Conservation (phyloP, 1,140 invertebrate genomes). For the Lasioglossum albipes region DNA sequence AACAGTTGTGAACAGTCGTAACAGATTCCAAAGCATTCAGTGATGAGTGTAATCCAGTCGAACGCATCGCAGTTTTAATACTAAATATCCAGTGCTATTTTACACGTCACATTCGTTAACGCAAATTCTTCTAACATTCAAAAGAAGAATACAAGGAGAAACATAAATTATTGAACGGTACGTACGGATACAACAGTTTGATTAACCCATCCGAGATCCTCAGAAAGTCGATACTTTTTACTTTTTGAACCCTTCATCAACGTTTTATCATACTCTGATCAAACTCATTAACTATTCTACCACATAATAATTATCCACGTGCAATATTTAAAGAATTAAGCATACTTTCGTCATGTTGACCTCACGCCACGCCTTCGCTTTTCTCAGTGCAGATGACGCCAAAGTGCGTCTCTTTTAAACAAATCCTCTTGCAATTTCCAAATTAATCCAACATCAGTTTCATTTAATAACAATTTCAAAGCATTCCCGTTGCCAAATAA, state of each 20-base stretch:
- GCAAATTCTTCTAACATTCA: neutral
- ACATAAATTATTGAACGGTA: conserved; percentile 15
- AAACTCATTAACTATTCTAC: neutral
- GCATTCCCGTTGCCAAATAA: neutral
- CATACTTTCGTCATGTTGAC: conserved; percentile 2
- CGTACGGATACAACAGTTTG: neutral
- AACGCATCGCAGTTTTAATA: neutral
- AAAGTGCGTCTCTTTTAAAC: neutral
- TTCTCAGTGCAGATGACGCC: neutral
- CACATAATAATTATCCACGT: neutral
- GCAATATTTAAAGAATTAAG: neutral
- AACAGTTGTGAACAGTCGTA: too few species aligned
- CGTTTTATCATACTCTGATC: too few species aligned
- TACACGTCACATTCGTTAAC: neutral
- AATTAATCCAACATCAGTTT: too few species aligned
- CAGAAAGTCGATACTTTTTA: neutral
- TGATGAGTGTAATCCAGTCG: conserved; percentile 2
- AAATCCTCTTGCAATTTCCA: neutral
- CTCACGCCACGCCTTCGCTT: conserved; percentile 38
- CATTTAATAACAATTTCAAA: too few species aligned
- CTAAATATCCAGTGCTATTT: neutral
- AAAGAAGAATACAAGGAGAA: neutral
- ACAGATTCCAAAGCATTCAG: conserved; percentile 49
- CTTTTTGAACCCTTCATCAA: neutral
- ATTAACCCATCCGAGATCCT: neutral